Base-by-base conservation (phyloP, 2,113 vertebrate species). In the Megaleporinus macrocephalus region DNA sequence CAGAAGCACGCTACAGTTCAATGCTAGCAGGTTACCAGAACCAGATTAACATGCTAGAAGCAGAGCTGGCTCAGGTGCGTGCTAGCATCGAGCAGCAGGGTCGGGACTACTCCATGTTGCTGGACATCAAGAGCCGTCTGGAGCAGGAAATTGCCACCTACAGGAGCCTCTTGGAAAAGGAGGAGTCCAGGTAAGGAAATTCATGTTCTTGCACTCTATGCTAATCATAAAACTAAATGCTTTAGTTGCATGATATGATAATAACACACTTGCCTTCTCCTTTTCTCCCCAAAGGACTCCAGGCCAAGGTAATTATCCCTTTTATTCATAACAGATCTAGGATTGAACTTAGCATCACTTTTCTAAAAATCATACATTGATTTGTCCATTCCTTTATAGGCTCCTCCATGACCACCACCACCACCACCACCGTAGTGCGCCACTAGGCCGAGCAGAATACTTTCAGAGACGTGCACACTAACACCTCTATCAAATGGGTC, bases 131-230 rank as follows among this genome's bases (percentile, higher is more conserved):
- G 89, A 92, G 86, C 16, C 91, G 93, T 27, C 87, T 95, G 87
- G 95, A 95, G 89, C 88, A 93, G 79, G 95, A 95, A 90, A 95
- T 95, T 30, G 87, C 93, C 20, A 92, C 90, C 77, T 95, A 95
- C 90, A 94, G 95, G 80, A 87, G 88, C 41, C 93, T 95, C 47
- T 87, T 95, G 87, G 94, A 95, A 20, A 90, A 89, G 73, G 93
- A 95, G 66, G 93, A 95, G 63, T 87, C 88, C 80, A 92, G 91
- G 92, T 95, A 92, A 36, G 24, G 4, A 1, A 4, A 36, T 5
- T 15, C 4, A 10, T 16, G 24, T 5, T 0, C 24, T 12, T 16
- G n/a, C 5, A 68, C 7, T n/a, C 51, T 26, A 41, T 61, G 9
- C 36, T 26, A 30, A 41, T 16, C 16, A 41, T 24, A 13, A 61